phyloP scores from a whole-genome alignment of 2,113 vertebrate genomes.

The Mandrillus leucophaeus region DNA sequence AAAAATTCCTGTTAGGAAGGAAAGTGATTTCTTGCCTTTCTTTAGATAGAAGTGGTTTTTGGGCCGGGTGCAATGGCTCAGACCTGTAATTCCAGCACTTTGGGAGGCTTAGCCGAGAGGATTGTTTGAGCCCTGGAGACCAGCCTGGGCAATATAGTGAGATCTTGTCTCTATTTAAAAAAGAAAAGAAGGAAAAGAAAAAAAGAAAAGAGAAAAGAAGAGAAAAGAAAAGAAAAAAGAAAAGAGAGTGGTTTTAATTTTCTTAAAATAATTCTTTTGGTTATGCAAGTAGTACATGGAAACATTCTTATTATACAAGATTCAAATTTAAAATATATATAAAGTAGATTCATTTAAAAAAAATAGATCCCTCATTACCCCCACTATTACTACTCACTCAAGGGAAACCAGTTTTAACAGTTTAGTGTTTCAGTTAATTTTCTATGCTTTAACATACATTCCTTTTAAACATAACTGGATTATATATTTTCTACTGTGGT shows the following conservation, averaged over 20 bases:
- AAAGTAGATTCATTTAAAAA: neutral
- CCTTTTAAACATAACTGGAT: neutral
- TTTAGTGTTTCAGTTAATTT: neutral
- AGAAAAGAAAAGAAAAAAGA: too few relatives aligned
- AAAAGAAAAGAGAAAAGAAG: neutral
- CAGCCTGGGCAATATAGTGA: too few relatives aligned
- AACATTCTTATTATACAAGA: conserved; percentile 22
- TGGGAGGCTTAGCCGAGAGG: too few relatives aligned
- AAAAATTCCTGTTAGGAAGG: neutral
- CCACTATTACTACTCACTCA: neutral
- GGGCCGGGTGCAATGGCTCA: too few relatives aligned
- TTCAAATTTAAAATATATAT: conserved; percentile 26
- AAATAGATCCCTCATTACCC: neutral
- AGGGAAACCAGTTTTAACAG: neutral
- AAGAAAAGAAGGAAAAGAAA: too few relatives aligned
- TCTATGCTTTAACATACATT: neutral
- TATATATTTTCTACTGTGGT: neutral
- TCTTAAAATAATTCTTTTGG: conserved; percentile 36
- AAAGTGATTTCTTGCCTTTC: neutral
- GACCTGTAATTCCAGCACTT: too few relatives aligned
- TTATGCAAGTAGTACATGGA: neutral
- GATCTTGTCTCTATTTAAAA: too few relatives aligned
- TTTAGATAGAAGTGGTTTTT: neutral
- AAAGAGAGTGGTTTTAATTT: neutral
- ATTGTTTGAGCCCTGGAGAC: too few relatives aligned